These are phyloP conservation scores for Teleiodes luculella DNA, from an alignment of 2,888 invertebrate species.

Conservation along the genomic window DNA sequence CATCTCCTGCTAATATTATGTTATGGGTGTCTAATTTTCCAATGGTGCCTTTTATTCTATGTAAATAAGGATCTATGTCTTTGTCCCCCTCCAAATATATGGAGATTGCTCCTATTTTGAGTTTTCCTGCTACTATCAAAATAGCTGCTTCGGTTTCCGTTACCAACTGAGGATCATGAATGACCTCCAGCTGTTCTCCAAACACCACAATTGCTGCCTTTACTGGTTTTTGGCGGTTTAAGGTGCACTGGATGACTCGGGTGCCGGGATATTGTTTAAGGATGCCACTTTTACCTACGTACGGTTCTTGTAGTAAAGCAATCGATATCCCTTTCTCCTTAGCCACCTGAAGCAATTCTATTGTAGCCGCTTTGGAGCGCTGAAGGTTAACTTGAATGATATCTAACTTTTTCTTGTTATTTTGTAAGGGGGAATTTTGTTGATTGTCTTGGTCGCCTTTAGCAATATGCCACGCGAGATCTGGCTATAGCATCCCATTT, in stretches of 20 bases:
- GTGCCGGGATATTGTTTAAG: neutral
- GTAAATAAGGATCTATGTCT: no score
- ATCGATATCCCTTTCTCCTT: neutral
- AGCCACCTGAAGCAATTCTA: neutral
- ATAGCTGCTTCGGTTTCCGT: no score
- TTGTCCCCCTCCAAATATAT: no score
- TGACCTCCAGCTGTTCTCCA: neutral
- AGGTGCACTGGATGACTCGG: neutral
- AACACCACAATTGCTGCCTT: neutral
- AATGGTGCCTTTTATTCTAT: neutral
- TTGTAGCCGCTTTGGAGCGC: neutral
- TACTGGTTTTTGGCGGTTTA: neutral
- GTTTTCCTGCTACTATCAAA: no score
- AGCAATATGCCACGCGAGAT: neutral
- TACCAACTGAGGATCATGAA: neutral
- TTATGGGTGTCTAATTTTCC: neutral
- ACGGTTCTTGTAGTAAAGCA: neutral
- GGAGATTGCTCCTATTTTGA: no score
- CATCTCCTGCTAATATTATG: neutral
- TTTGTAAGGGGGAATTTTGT: no score
- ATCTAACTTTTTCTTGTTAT: neutral
- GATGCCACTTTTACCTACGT: neutral
- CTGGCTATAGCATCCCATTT: constrained; percentile 5
- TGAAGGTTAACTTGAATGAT: neutral
- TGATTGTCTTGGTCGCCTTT: neutral